These are phyloP conservation scores for Argyresthia albistria DNA, from an alignment of 2,888 invertebrate genomes.

Conservation along the genomic window DNA sequence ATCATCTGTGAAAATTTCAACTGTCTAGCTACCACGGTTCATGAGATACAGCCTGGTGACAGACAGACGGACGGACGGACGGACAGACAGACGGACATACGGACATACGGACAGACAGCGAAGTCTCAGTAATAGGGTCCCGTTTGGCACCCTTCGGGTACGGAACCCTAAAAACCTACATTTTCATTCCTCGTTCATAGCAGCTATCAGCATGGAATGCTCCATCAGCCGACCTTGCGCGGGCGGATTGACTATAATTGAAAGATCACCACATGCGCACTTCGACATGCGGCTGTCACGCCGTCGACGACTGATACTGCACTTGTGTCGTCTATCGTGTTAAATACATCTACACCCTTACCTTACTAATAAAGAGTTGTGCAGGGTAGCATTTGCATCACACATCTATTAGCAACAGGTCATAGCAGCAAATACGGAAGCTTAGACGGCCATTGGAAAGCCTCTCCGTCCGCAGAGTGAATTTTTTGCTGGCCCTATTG, in stretches of 20 bases:
- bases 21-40: not conserved
- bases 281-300: conserved; percentile 52
- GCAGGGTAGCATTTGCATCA: too few relatives aligned
- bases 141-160: too few relatives aligned
- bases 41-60: not conserved
- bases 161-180: not conserved
- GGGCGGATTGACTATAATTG: conserved; percentile 57
- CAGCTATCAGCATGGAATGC: conserved; percentile 24
- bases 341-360: too few relatives aligned
- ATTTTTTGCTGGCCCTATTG: too few relatives aligned
- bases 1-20: not conserved
- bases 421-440: too few relatives aligned
- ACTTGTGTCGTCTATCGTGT: not conserved
- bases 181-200: conserved; percentile 24
- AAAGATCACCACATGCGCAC: conserved; percentile 40
- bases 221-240: conserved; percentile 34
- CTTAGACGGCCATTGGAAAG: too few relatives aligned
- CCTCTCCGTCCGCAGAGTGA: too few relatives aligned
- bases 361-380: too few relatives aligned
- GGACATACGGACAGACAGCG: not conserved
- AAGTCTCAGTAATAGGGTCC: too few relatives aligned
- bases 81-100: not conserved
- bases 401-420: too few relatives aligned
- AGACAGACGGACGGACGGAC: not conserved
- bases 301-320: conserved; percentile 29